Evolutionary conservation across 1,140 invertebrate species (phyloP).

Genomic region (Apis cerana): DNA sequence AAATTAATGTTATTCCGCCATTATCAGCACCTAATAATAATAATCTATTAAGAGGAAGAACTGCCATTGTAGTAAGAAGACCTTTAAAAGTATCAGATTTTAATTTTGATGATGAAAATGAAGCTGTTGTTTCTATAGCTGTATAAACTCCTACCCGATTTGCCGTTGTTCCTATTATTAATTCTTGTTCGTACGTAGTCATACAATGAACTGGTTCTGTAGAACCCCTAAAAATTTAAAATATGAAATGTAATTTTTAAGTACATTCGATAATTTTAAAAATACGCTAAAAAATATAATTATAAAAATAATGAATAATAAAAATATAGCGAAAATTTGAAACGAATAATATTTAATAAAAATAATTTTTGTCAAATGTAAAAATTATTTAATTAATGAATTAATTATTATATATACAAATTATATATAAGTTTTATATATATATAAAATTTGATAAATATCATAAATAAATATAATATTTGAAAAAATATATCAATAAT

Average conservation of each 20-base stretch:
- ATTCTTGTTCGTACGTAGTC: conserved; percentile 86
- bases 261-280: too few relatives aligned
- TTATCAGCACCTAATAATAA: conserved; percentile 95
- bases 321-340: too few relatives aligned
- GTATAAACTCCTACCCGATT: conserved; percentile 95
- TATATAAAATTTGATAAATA: too few relatives aligned
- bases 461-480: too few relatives aligned
- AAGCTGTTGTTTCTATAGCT: conserved; percentile 86
- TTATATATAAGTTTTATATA: too few relatives aligned
- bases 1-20: conserved; percentile 92
- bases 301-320: too few relatives aligned
- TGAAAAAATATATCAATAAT: too few relatives aligned
- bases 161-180: conserved; percentile 92
- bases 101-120: conserved; percentile 92
- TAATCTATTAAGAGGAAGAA: conserved; percentile 93
- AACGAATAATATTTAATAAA: too few relatives aligned
- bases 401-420: too few relatives aligned
- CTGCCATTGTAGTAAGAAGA: conserved; percentile 92
- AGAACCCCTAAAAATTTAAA: conserved; percentile 84
- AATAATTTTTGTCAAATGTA: too few relatives aligned
- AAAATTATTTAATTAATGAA: too few relatives aligned
- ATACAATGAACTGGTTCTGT: conserved; percentile 96
- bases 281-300: too few relatives aligned
- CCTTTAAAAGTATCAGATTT: conserved; percentile 95
- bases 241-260: conserved; percentile 20